Base-by-base conservation (phyloP, 2,888 invertebrate species). In the Drosophila ezoana region DNA sequence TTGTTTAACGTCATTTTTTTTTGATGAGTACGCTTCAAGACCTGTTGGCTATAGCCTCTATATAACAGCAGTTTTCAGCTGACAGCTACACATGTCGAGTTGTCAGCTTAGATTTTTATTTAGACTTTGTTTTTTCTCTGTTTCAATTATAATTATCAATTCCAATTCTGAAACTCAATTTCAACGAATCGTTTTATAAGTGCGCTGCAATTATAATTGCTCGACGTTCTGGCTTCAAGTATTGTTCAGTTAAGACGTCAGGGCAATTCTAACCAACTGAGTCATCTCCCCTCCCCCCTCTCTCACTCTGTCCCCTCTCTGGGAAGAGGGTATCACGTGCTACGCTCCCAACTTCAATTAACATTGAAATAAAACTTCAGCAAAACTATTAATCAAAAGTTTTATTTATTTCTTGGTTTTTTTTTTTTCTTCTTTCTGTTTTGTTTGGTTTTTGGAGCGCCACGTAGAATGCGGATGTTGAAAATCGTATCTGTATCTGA, bases 401-500 rank as follows among this genome's bases (percentile, higher is more conserved):
- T 60, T 45, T 51, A 14, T 62, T 43, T 57, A 32, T 52, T 51
- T 13, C 40, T 60, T 44, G 16, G 52, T 18, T 28, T 8, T 28
- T 11, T 38, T 28, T 11, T 38, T 48, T 16, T 37, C 28, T 47
- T 49, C n/a, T 59, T 33, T 11, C 8, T 41, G 20, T 41, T 49
- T 51, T 14, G 53, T 28, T 28, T 28, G 44, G 43, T 57, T 66
- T 71, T 66, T 76, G 20, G 72, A 75, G 75, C 75, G 66, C 60
- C 73, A 64, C 37, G 33, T 61, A 72, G 76, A 75, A 75, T 75
- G 75, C 75, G 75, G 75, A 75, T 75, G 76, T 76, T 63, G 66
- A 70, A 47, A 23, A 35, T 23, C 23, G 23, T 23, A 1, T 20
- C 18, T 20, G 28, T 20, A 45, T 47, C 5, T 10, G 10, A 28